phyloP scores from a whole-genome alignment of 2,113 vertebrate species.

The Perca schrenkii region DNA sequence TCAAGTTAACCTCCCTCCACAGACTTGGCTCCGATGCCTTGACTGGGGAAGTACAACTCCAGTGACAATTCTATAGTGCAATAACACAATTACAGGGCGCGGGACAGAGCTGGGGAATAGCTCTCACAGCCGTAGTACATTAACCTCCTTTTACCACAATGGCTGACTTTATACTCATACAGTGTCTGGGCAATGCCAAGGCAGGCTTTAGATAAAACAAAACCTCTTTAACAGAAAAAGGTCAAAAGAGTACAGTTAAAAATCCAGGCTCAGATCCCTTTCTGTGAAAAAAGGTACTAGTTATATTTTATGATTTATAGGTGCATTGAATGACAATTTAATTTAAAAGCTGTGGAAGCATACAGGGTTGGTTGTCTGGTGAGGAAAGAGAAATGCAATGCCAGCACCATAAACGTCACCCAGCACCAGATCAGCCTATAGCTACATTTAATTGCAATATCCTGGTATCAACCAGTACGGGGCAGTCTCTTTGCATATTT shows the following conservation, averaged over 20 bases:
- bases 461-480: too few species aligned
- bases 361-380: too few species aligned
- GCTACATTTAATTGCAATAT: too few species aligned
- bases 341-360: background rate
- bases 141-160: conserved; percentile 67
- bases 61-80: conserved; percentile 67
- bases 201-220: conserved; percentile 21
- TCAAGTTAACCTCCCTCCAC: conserved; percentile 77
- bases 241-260: background rate
- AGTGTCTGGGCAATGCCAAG: background rate
- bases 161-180: conserved; percentile 25
- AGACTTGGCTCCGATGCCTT: conserved; percentile 62
- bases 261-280: background rate
- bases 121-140: conserved; percentile 59
- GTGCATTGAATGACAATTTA: background rate
- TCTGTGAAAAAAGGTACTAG: background rate
- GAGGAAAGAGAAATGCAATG: too few species aligned
- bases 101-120: conserved; percentile 40
- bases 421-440: too few species aligned
- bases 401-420: too few species aligned
- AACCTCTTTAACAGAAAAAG: conserved; percentile 37
- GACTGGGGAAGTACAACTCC: conserved; percentile 61
- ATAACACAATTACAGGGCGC: conserved; percentile 73
- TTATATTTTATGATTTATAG: background rate
- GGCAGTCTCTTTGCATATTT: too few species aligned